Conservation (phyloP, 2,113 vertebrate genomes). For the Pavo muticus region DNA sequence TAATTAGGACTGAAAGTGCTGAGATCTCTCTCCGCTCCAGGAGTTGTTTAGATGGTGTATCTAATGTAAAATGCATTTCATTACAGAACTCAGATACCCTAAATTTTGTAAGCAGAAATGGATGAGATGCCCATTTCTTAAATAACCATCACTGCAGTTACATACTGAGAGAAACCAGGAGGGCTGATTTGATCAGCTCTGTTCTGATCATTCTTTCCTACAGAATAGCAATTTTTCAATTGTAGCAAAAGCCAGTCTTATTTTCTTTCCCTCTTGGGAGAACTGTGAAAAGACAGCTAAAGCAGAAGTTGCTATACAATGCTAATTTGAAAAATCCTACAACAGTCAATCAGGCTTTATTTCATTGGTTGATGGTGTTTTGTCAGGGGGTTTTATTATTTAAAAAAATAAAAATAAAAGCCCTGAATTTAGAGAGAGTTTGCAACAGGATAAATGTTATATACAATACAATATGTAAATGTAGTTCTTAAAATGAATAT, state of each 20-base stretch:
- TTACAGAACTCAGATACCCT: neutral
- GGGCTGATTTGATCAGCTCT: constrained; percentile 18
- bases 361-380: neutral
- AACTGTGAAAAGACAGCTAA: constrained; percentile 40
- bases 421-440: neutral
- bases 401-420: neutral
- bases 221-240: constrained; percentile 31
- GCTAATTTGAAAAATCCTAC: constrained; percentile 59
- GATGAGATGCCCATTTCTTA: neutral
- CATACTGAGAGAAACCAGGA: constrained; percentile 29
- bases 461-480: neutral
- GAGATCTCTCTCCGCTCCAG: constrained; percentile 9
- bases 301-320: constrained; percentile 38
- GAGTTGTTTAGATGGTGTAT: constrained; percentile 30
- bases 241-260: constrained; percentile 23
- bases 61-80: constrained; percentile 35
- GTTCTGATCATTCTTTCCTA: constrained; percentile 19
- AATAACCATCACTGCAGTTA: neutral
- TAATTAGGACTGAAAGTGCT: constrained; percentile 48
- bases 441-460: constrained; percentile 7
- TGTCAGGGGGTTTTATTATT: neutral
- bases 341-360: neutral
- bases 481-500: neutral
- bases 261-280: constrained; percentile 39
- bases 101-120: constrained; percentile 4